Conservation (phyloP, 2,888 invertebrate genomes). For the Mechanitis mazaeus region DNA sequence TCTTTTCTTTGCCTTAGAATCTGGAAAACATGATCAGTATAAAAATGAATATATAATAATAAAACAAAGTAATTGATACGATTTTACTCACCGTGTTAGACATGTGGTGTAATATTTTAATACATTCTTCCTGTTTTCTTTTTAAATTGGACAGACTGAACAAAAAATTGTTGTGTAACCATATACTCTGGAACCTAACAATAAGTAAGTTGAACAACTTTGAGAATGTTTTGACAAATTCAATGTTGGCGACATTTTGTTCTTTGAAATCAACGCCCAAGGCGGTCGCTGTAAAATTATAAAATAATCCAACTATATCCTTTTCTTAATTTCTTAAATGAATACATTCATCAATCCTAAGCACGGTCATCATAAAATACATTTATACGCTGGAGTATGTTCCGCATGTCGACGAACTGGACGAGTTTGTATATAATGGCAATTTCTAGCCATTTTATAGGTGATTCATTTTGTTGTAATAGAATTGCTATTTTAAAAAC, state of each 20-base stretch:
- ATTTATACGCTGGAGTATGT: too few species aligned
- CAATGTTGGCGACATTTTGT: constrained; percentile 44
- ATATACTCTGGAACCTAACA: constrained; percentile 55
- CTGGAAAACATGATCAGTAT: constrained; percentile 31
- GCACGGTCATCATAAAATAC: too few species aligned
- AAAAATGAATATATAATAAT: not conserved
- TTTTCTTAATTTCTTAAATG: too few species aligned
- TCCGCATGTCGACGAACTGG: too few species aligned
- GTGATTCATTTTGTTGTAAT: too few species aligned
- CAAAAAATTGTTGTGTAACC: constrained; percentile 46
- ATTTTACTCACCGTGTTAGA: constrained; percentile 45
- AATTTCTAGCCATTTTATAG: too few species aligned
- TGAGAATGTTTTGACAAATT: constrained; percentile 54
- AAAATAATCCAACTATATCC: too few species aligned
- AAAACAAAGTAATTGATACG: not conserved
- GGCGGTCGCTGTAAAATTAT: constrained; percentile 48
- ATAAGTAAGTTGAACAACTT: constrained; percentile 49
- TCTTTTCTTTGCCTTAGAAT: constrained; percentile 49
- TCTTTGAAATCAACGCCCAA: constrained; percentile 55
- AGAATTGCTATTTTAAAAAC: too few species aligned
- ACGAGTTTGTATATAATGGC: too few species aligned
- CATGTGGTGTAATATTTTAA: constrained; percentile 55
- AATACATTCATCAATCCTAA: too few species aligned
- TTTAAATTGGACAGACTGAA: constrained; percentile 49
- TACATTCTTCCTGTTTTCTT: constrained; percentile 48